These are phyloP conservation scores for Ditula angustiorana DNA, from an alignment of 2,888 invertebrate species.

Conservation along the genomic window DNA sequence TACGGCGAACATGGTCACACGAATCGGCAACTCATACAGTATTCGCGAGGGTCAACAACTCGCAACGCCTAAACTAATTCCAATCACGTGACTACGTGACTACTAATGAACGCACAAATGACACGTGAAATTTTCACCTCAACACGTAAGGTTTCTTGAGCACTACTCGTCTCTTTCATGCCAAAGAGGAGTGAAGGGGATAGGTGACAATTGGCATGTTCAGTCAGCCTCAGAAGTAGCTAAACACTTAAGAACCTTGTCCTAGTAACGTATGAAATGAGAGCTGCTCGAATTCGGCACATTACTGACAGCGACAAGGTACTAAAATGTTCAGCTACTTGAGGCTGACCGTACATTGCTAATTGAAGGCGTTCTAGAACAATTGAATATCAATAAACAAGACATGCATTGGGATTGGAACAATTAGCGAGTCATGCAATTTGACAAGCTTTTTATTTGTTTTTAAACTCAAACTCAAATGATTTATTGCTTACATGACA, in stretches of 20 bases:
- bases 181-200: background rate
- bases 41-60: constrained; percentile 25
- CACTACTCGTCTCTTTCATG: background rate
- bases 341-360: too few relatives aligned
- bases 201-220: background rate
- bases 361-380: background rate
- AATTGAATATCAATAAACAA: background rate
- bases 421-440: background rate
- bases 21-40: background rate
- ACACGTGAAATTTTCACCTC: constrained; percentile 4
- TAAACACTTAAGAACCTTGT: too few relatives aligned
- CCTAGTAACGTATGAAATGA: too few relatives aligned
- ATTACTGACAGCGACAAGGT: too few relatives aligned
- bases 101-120: background rate
- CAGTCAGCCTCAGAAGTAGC: too few relatives aligned
- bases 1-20: constrained; percentile 27
- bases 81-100: constrained; percentile 14
- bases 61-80: background rate
- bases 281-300: too few relatives aligned
- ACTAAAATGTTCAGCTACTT: too few relatives aligned
- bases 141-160: background rate
- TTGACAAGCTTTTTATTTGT: too few relatives aligned
- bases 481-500: too few relatives aligned
- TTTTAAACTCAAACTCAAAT: too few relatives aligned
- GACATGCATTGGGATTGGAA: background rate